Base-by-base conservation (phyloP, 2,113 vertebrate genomes). In the Tenrec ecaudatus region DNA sequence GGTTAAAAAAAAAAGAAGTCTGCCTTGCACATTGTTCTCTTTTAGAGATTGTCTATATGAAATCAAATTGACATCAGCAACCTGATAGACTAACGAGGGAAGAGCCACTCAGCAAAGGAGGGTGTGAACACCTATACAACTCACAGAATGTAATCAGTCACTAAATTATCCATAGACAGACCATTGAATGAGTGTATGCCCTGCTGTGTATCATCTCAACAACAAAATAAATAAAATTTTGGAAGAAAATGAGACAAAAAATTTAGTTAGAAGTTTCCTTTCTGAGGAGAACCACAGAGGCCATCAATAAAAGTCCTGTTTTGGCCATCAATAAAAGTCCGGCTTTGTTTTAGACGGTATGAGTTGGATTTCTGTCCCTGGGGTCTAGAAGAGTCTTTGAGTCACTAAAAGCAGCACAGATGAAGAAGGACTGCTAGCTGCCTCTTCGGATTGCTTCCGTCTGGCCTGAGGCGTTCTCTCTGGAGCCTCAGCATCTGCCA, bases 231-330 rank as follows among this genome's bases (percentile, higher is more conserved):
- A 66, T 31, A 68, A 68, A 68, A 16, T 68, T 19, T 3, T 31
- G 15, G 31, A 68, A 68, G 66, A 68, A 66, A 15, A 68, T 31
- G 66, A 68, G 29, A 68, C 6, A 68, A 68, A 68, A 22, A 31
- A 31, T 66, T 53, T 53, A 53, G 64, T 66, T 68, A 68, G 82
- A 88, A 68, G 15, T 87, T 93, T 89, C 31, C n/a, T 87, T 91
- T 69, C 36, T 88, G 8, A 3, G 62, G 68, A 88, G 43, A 91
- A 66, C 80, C 68, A 93, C 40, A 60, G 62, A 95, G 68, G 79
- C 76, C 79, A 25, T 93, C 60, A 77, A 25, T 81, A 43, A 29
- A 71, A 81, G 8, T 92, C 29, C 14, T 73, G 3, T 53, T 90
- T 82, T n/a, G 68, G 79, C 76, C 79, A 25, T 93, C 60, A 77